Conservation (phyloP, 2,113 vertebrate genomes). For the Callipepla squamata region DNA sequence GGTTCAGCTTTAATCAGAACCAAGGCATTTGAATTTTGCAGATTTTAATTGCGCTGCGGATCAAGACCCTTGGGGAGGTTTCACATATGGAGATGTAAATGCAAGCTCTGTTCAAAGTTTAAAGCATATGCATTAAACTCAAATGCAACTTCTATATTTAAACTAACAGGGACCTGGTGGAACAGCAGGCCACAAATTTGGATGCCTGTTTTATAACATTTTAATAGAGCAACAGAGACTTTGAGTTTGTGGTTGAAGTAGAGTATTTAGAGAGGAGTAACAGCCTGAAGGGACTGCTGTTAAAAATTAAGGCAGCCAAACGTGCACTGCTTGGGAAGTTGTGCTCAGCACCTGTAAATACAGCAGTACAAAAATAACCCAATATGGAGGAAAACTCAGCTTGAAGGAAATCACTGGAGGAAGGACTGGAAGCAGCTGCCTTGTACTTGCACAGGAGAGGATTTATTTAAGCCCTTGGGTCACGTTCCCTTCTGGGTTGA, state of each 20-base stretch:
- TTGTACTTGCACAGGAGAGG: background rate
- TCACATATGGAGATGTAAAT: background rate
- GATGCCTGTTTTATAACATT: background rate
- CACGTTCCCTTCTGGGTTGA: background rate
- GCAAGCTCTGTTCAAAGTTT: background rate
- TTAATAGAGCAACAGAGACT: background rate
- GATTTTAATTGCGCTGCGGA: background rate
- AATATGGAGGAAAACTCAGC: background rate
- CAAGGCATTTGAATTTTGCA: background rate
- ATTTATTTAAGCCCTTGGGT: background rate
- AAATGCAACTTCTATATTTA: background rate
- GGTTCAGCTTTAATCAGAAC: background rate
- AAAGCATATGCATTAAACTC: background rate
- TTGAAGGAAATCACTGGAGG: background rate
- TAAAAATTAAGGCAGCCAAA: background rate
- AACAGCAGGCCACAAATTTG: background rate
- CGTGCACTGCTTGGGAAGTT: background rate
- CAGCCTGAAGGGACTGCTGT: background rate
- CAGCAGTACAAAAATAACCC: background rate
- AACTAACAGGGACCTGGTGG: background rate
- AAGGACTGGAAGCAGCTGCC: background rate
- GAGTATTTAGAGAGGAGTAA: background rate
- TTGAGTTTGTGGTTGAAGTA: background rate
- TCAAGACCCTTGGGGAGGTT: background rate
- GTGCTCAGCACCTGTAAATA: conserved; percentile 27